phyloP scores from a whole-genome alignment of 2,888 invertebrate species.

The Poecilobothrus nobilitatus region DNA sequence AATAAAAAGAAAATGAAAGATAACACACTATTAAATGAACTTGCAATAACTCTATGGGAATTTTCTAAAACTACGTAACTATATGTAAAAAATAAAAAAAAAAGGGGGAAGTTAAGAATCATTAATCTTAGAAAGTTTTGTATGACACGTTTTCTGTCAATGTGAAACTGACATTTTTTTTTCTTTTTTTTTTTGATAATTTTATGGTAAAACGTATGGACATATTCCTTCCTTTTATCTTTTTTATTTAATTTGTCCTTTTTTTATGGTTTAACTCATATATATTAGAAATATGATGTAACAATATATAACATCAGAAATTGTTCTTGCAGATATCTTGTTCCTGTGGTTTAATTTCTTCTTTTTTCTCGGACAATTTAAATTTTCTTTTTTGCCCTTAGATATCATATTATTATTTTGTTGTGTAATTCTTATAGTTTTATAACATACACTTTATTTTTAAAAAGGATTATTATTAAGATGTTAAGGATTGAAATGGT shows the following conservation, averaged over 20 bases:
- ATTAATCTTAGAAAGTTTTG: conserved; percentile 1
- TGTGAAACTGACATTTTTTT: neutral
- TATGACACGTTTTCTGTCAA: conserved; percentile 6
- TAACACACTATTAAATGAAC: neutral
- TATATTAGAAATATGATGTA: too few species aligned
- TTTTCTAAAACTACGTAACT: neutral
- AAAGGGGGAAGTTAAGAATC: neutral
- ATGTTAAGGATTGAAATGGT: too few species aligned
- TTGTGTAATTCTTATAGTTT: too few species aligned
- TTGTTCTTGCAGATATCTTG: neutral
- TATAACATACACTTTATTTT: too few species aligned
- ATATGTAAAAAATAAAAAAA: neutral
- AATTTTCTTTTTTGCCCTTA: too few species aligned
- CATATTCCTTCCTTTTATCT: too few species aligned
- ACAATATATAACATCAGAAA: too few species aligned
- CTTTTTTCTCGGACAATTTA: too few species aligned
- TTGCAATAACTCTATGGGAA: neutral
- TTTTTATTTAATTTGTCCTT: too few species aligned
- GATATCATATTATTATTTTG: too few species aligned
- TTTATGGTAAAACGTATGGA: neutral
- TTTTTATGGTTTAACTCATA: too few species aligned
- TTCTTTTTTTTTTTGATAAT: neutral
- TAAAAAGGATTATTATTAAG: too few species aligned
- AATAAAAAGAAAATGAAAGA: neutral
- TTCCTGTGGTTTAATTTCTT: neutral